phyloP scores from a whole-genome alignment of 2,888 invertebrate species.

The Pilophorus perplexus region DNA sequence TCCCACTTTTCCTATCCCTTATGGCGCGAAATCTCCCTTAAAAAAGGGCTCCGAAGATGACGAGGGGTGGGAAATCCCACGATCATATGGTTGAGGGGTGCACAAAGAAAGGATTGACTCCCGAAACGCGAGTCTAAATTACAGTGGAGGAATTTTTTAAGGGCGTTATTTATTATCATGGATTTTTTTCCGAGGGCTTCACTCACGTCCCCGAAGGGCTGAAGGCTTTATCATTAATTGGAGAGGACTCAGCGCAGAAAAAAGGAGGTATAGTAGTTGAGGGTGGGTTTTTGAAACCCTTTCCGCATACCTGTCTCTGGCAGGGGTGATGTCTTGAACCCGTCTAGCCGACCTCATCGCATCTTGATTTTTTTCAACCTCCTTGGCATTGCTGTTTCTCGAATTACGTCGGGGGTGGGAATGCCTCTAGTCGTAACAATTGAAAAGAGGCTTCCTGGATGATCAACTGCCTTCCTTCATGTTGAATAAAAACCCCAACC shows the following conservation, averaged over 20 bases:
- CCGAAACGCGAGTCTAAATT: slow-evolving; percentile 39
- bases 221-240: slow-evolving; percentile 40
- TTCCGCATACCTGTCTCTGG: slow-evolving; percentile 36
- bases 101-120: slow-evolving; percentile 37
- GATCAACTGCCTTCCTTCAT: neutral
- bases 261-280: neutral
- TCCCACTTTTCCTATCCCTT: neutral
- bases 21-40: slow-evolving; percentile 17
- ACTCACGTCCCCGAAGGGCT: slow-evolving; percentile 13
- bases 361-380: neutral
- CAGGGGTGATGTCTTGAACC: slow-evolving; percentile 34
- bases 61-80: slow-evolving; percentile 21
- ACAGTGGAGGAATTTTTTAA: slow-evolving; percentile 27
- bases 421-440: slow-evolving; percentile 24
- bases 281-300: slow-evolving; percentile 20
- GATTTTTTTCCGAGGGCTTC: slow-evolving; percentile 28
- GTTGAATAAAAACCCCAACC: too few relatives aligned
- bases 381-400: slow-evolving; percentile 1
- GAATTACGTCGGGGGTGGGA: slow-evolving; percentile 18
- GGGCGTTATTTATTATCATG: slow-evolving; percentile 37
- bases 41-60: neutral
- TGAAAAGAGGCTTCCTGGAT: slow-evolving; percentile 21
- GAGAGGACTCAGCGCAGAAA: slow-evolving; percentile 19
- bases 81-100: slow-evolving; percentile 27
- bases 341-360: slow-evolving; percentile 10